These are phyloP conservation scores for Orchesellides sinensis DNA, from an alignment of 2,888 invertebrate genomes.

Conservation along the genomic window DNA sequence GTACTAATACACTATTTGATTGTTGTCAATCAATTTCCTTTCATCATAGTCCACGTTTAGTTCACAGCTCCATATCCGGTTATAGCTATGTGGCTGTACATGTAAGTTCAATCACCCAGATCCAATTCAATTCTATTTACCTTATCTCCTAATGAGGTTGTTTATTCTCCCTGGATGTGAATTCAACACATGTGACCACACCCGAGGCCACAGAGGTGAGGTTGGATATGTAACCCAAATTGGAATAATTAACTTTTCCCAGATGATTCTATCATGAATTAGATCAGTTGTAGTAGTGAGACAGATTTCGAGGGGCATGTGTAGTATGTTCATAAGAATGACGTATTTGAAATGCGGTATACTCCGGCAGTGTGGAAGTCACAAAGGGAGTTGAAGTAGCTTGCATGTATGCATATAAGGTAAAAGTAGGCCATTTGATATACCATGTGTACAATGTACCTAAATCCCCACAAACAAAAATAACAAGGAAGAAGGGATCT, in stretches of 20 bases:
- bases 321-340: no score
- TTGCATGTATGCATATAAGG: neutral
- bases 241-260: constrained; percentile 29
- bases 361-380: no score
- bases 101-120: neutral
- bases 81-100: neutral
- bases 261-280: neutral
- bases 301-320: neutral
- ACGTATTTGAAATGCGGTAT: no score
- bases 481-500: constrained; percentile 11
- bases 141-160: neutral
- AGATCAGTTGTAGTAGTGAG: neutral
- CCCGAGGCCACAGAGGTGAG: constrained; percentile 22
- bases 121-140: no score
- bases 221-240: constrained; percentile 27
- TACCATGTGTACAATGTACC: neutral
- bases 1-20: neutral
- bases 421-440: constrained; percentile 26
- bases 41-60: no score
- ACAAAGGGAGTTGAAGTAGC: no score
- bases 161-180: neutral
- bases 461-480: constrained; percentile 10
- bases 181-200: constrained; percentile 34
- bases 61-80: neutral
- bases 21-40: neutral